Evolutionary conservation across 1,140 invertebrate species (phyloP), one percentile per base, ranked within the genome.

Genomic region (Calephelis nemesis): DNA sequence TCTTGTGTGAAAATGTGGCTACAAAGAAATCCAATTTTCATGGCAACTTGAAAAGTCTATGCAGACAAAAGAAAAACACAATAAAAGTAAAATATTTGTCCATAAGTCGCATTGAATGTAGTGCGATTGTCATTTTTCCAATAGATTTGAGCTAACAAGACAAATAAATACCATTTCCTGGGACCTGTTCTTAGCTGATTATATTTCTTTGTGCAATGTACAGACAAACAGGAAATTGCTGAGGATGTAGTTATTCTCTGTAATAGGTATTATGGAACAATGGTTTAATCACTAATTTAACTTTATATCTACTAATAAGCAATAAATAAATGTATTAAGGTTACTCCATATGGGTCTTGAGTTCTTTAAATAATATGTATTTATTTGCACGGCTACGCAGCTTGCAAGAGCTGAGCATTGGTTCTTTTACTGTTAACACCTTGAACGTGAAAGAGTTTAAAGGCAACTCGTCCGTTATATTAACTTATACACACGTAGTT

Each of bases 141-240:
- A 79, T 79, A 79, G 73, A 76, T 78, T 78, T 78, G 72, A 69
- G 74, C 74, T 78, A 80, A 83, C 79, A 80, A 76, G 78, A 79
- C 74, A 83, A 84, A 82, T 80, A 82, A 81, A 81, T 72, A 78
- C 73, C 60, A 19, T 63, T 63, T 47, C 54, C 54, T 60, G 42
- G 67, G 47, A 52, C 15, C 52, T 48, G 63, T 67, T 62, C 66
- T 50, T 62, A 42, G 69, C 64, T 76, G 77, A 81, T 83, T 76
- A 78, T 81, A 79, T 83, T 80, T 81, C 73, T 70, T 71, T 68
- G 58, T 64, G 69, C 65, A 52, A 63, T 71, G 67, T 62, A 50
- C 63, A 74, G 65, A 73, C 70, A 78, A 78, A 82, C 74, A 82
- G 75, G 74, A 76, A 76, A 79, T 75, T 69, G 67, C 65, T 42